Base-by-base conservation (phyloP, 2,888 invertebrate genomes). In the Synergus gifuensis region DNA sequence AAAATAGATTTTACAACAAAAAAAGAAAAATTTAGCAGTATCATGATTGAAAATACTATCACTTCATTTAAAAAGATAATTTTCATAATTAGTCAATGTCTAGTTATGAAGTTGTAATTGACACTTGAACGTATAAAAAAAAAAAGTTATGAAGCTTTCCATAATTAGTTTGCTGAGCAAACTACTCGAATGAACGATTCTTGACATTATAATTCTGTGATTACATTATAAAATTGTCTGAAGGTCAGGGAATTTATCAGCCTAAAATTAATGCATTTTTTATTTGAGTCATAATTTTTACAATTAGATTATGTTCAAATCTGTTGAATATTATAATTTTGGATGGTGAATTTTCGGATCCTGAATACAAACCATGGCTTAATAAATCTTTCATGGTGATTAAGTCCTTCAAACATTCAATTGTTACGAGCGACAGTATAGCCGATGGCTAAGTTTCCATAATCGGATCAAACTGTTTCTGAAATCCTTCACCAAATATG, bases 381-480 rank as follows among this genome's bases (percentile, higher is more conserved):
- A 18, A n/a, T n/a, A 22, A 22, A 18, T 5, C 12, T 67, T 18
- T 14, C 1, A 22, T 67, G 9, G 18, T 18, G 46, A 16, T 46
- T 3, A 44, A 16, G 44, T 22, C 11, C 42, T 66, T 66, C 9
- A 46, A 46, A 16, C 14, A 69, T 69, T 49, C 28, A 49, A 69
- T 49, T 69, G 28, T 69, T 46, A 46, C 22, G 46, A 44, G 18
- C 14, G 28, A 76, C 78, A 69, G 78, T 79, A 83, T 82, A 81
- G 86, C 86, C 84, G 79, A 80, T 78, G 83, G 86, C 83, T 73
- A 82, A 83, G 86, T 86, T 87, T 79, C 82, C 64, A 80, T 86
- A 87, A 87, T 83, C 86, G 83, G 87, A 87, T 87, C 86, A 87
- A 87, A 84, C 84, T 82, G 79, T 60, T 22, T 28, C 46, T 69